Evolutionary conservation across 1,140 invertebrate species (phyloP).

Genomic region (Zaprionus africanus): DNA sequence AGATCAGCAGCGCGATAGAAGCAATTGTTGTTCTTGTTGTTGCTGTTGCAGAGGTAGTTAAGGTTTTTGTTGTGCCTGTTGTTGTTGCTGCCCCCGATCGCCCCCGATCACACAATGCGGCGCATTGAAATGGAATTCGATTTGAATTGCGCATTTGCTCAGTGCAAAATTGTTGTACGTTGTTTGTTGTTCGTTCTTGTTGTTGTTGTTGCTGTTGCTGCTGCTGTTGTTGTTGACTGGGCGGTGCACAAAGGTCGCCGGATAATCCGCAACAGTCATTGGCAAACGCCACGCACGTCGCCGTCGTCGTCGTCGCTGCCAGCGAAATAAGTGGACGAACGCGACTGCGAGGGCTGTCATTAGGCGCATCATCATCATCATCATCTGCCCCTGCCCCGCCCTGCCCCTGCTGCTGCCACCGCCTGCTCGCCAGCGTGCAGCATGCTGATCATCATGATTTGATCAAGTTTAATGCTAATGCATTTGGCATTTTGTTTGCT

Average conservation of each 20-base stretch:
- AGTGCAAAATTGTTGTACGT: conserved; percentile 26
- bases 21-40: conserved; percentile 21
- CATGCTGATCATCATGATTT: conserved; percentile 26
- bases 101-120: conserved; percentile 32
- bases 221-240: conserved; percentile 8
- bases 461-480: conserved; percentile 46
- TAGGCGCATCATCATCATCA: conserved; percentile 19
- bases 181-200: conserved; percentile 3
- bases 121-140: conserved; percentile 44
- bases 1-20: conserved; percentile 38
- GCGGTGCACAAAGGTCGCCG: conserved; percentile 38
- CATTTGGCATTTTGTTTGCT: conserved; percentile 65
- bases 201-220: background rate
- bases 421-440: background rate
- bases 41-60: conserved; percentile 8
- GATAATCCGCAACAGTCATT: conserved; percentile 46
- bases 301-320: conserved; percentile 15
- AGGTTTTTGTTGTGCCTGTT: conserved; percentile 13
- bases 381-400: background rate
- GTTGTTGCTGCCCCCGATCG: conserved; percentile 30
- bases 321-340: conserved; percentile 48
- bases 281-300: conserved; percentile 47
- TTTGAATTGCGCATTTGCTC: conserved; percentile 42
- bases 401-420: background rate
- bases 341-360: conserved; percentile 45